These are phyloP conservation scores for Cheirogaleus major DNA, from an alignment of 2,797 vertebrate genomes.

Conservation along the genomic window DNA sequence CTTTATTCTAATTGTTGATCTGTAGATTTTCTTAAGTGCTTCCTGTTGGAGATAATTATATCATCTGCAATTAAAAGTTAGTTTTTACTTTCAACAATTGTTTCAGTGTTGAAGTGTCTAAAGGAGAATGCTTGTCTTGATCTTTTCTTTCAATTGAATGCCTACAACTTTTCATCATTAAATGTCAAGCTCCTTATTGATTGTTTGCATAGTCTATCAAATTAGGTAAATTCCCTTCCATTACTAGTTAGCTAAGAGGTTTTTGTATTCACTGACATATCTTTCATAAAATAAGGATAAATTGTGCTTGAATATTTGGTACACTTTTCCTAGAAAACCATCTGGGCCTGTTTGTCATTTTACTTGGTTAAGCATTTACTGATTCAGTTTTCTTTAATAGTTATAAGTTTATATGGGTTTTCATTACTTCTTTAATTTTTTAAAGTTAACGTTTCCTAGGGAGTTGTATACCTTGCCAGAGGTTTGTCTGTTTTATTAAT, in stretches of 20 bases:
- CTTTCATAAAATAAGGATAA: conserved; percentile 14
- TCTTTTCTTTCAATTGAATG: background rate
- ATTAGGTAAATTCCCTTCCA: background rate
- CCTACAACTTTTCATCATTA: background rate
- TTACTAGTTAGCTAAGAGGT: background rate
- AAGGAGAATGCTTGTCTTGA: background rate
- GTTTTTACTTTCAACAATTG: background rate
- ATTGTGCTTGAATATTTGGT: background rate
- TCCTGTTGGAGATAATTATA: conserved; percentile 1
- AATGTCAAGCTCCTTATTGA: background rate
- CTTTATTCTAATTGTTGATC: conserved; percentile 18
- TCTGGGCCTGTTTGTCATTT: background rate
- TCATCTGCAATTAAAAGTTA: background rate
- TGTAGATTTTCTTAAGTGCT: background rate
- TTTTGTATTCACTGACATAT: background rate
- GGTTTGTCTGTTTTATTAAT: background rate
- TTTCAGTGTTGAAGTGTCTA: background rate
- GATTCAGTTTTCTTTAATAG: conserved; percentile 7
- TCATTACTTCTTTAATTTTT: background rate
- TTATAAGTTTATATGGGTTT: background rate
- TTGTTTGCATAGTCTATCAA: background rate
- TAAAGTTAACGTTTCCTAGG: background rate
- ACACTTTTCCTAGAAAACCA: background rate
- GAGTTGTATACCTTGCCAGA: background rate
- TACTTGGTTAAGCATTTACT: background rate